Evolutionary conservation across 2,888 invertebrate species (phyloP), one percentile per base, ranked within the genome.

Genomic region (Clanis bilineata): DNA sequence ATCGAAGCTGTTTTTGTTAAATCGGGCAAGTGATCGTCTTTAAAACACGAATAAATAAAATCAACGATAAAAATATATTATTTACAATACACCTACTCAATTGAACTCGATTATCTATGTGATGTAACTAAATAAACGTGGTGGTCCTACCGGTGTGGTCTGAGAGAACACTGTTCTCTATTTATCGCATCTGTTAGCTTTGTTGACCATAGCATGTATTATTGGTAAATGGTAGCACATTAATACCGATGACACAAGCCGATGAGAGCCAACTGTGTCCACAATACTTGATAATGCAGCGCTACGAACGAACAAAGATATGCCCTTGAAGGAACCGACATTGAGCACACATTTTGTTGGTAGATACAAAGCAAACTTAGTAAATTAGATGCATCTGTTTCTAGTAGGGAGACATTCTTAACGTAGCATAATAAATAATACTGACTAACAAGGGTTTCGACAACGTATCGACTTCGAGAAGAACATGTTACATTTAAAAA

Each of bases 201-300:
- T 85, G 88, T 89, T 85, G 83, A 85, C 82, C 79, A 80, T 82
- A 79, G 80, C 81, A 82, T 80, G 82, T 87, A 86, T 83, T 86
- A 89, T 86, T 85, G 84, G 83, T 85, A 74, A 89, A 86, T 85
- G 84, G 83, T 85, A 74, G 82, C 77, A 88, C 88, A 89, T 89
- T 88, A 87, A 90, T 89, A 89, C 85, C 79, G 88, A 90, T 90
- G 90, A 90, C 89, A 91, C 86, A 88, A 85, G 82, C 82, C 85
- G 85, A 88, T 87, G 87, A 86, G 80, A 83, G 83, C 86, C 91
- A 91, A 85, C 90, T 91, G 91, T 91, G 85, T 91, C 87, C 76
- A 91, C 88, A 89, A 80, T 71, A 69, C 77, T 77, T 74, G 79
- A 85, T 86, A 87, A 83, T 83, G 81, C 83, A 78, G 69, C 76